Evolutionary conservation across 2,113 vertebrate species (phyloP), one percentile per base, ranked within the genome.

Genomic region (Camelus bactrianus): DNA sequence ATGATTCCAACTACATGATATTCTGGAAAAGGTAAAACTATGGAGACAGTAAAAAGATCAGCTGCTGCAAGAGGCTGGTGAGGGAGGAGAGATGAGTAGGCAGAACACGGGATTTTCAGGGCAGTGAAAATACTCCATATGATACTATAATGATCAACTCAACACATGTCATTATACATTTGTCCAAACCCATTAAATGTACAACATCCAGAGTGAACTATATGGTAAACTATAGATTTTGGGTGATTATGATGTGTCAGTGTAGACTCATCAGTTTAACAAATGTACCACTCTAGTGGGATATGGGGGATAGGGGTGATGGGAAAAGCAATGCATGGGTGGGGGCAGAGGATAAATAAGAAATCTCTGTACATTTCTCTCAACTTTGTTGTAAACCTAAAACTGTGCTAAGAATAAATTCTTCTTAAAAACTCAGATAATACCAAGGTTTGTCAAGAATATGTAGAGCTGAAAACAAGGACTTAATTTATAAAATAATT

Each of bases 401-500:
- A 81, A 72, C 20, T 20, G 19, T 8, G 54, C 20, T 28, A 70
- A 87, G 87, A 52, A 80, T 90, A 24, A 46, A 80, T 52, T 35
- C 19, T 89, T 92, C 26, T 15, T 15, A 50, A 54, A 69, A 89
- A 54, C 28, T 10, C 46, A 82, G 22, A 32, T 50, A 60, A 80
- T 42, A 81, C 35, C 7, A 54, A 69, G 32, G n/a, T 75, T 69
- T 91, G 15, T 28, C 30, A 81, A 90, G 65, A 62, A 80, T 69
- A 67, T 50, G 24, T 50, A 85, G 65, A 48, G 90, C 38, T 95
- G 1, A 13, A 58, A 75, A 14, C 26, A 16, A 80, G 32, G 26
- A 38, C 60, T 83, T 79, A 72, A 65, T 56, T 89, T 73, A 56
- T 50, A 72, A 86, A 85, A 67, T 69, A 38, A 90, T 52, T 89